Conservation (phyloP, 2,113 vertebrate species). For the Hyla sarda region DNA sequence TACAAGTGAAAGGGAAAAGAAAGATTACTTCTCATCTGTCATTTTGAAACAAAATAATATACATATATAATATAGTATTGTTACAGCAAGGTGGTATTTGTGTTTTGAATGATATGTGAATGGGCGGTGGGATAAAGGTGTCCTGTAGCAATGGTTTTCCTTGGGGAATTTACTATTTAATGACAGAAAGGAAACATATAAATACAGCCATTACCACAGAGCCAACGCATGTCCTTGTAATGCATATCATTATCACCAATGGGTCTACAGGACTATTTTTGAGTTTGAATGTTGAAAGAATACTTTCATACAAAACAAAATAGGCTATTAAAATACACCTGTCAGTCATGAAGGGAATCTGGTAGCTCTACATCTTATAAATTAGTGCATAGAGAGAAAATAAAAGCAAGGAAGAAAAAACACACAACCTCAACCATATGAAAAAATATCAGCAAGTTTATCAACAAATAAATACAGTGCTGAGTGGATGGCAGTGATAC, state of each 20-base stretch:
- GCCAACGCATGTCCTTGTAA: background rate
- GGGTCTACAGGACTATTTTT: background rate
- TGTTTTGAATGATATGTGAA: background rate
- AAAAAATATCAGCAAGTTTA: no score
- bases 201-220: background rate
- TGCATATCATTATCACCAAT: background rate
- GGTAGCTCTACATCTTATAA: no score
- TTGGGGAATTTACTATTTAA: background rate
- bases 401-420: no score
- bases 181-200: background rate
- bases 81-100: background rate
- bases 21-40: slow-evolving; percentile 25
- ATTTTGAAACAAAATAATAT: slow-evolving; percentile 22
- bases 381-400: no score
- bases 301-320: no score
- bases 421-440: no score
- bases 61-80: slow-evolving; percentile 20
- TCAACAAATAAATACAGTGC: no score
- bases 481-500: no score
- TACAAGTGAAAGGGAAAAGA: slow-evolving; percentile 4
- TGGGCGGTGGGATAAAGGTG: background rate
- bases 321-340: no score
- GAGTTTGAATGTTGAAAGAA: background rate
- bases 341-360: no score
- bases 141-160: background rate